These are phyloP conservation scores for Telmatherina bonti DNA, from an alignment of 2,797 vertebrate species.

Conservation along the genomic window DNA sequence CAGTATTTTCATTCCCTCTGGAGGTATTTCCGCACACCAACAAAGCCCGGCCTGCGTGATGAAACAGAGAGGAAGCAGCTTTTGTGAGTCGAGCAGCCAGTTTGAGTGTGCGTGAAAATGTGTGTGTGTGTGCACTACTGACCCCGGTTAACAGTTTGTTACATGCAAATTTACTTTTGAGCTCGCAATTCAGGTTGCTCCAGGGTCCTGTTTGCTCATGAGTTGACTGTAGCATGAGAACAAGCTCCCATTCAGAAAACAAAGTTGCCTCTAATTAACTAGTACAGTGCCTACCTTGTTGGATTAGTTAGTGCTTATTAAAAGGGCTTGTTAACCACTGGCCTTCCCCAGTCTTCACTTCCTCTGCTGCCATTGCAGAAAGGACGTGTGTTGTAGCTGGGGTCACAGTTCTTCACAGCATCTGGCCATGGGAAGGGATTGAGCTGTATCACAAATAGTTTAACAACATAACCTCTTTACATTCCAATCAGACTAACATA, in stretches of 20 bases:
- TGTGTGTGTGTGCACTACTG: slow-evolving; percentile 45
- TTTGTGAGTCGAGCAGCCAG: slow-evolving; percentile 76
- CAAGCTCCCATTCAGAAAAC: slow-evolving; percentile 63
- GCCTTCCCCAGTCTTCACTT: slow-evolving; percentile 64
- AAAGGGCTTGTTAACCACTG: slow-evolving; percentile 70
- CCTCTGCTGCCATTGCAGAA: slow-evolving; percentile 63
- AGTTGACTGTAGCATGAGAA: slow-evolving; percentile 61
- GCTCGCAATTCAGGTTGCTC: slow-evolving; percentile 75
- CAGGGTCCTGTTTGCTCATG: slow-evolving; percentile 70
- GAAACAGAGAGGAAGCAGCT: slow-evolving; percentile 83
- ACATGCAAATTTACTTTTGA: slow-evolving; percentile 75
- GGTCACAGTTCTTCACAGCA: slow-evolving; percentile 64
- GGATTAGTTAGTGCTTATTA: slow-evolving; percentile 58
- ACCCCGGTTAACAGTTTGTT: slow-evolving; percentile 75
- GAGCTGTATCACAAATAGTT: slow-evolving; percentile 37
- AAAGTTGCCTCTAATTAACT: slow-evolving; percentile 71
- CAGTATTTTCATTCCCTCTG: slow-evolving; percentile 87
- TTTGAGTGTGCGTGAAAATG: slow-evolving; percentile 33
- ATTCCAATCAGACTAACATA: slow-evolving; percentile 25
- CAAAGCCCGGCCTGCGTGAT: slow-evolving; percentile 82
- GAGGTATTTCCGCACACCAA: slow-evolving; percentile 87
- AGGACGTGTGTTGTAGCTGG: slow-evolving; percentile 66
- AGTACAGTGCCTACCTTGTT: slow-evolving; percentile 68
- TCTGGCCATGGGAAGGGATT: slow-evolving; percentile 47
- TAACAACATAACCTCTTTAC: slow-evolving; percentile 13